Conservation (phyloP, 2,113 vertebrate genomes). For the Callionymus lyra region DNA sequence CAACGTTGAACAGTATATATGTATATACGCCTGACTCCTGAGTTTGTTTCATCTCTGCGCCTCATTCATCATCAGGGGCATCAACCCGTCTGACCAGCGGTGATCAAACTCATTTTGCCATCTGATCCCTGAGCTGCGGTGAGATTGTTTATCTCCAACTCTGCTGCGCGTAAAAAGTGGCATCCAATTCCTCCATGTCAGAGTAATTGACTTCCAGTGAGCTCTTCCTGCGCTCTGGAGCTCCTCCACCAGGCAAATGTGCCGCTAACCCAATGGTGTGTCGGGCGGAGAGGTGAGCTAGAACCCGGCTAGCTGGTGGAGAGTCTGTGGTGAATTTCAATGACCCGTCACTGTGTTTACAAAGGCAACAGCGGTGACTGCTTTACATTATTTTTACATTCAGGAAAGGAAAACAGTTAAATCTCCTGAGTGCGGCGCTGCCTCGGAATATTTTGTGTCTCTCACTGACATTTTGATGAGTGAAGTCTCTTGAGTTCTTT, state of each 20-base stretch:
- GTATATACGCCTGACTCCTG: too few relatives aligned
- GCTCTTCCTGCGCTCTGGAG: constrained; percentile 10
- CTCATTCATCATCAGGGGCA: constrained; percentile 9
- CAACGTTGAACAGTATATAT: too few relatives aligned
- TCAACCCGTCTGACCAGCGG: constrained; percentile 16
- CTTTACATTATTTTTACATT: constrained; percentile 57
- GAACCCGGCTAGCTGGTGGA: constrained; percentile 16
- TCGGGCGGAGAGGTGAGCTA: constrained; percentile 28
- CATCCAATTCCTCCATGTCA: constrained; percentile 33
- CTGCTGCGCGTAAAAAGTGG: constrained; percentile 25
- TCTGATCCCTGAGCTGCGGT: constrained; percentile 26
- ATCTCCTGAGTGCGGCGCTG: constrained; percentile 41
- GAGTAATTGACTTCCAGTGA: constrained; percentile 36
- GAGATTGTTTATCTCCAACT: constrained; percentile 38
- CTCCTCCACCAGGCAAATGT: constrained; percentile 12
- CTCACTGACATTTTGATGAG: constrained; percentile 55
- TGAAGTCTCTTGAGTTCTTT: constrained; percentile 48
- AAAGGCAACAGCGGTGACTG: constrained; percentile 40
- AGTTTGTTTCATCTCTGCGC: too few relatives aligned
- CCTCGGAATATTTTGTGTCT: constrained; percentile 53
- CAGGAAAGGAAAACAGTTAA: constrained; percentile 50
- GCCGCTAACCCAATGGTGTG: constrained; percentile 4
- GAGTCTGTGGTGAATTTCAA: constrained; percentile 49
- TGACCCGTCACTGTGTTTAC: constrained; percentile 48
- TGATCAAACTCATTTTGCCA: constrained; percentile 36